phyloP scores from a whole-genome alignment of 92 coral and sea anemone genomes.

The Hydrozoanthus gracilis region DNA sequence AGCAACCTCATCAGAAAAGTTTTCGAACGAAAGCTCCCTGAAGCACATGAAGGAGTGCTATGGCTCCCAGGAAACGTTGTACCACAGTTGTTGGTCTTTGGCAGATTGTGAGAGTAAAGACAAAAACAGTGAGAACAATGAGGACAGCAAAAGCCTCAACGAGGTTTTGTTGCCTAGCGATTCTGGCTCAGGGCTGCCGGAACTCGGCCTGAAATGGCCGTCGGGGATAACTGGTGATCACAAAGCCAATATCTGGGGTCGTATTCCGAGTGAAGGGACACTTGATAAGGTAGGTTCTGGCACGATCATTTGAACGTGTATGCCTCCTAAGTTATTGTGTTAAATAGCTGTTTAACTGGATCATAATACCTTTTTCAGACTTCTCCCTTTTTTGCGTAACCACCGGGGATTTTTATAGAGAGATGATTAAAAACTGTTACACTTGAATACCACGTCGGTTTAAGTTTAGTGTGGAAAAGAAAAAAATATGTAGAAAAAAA shows the following conservation, averaged over 20 bases:
- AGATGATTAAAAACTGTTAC: too few species aligned
- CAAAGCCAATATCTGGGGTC: slow-evolving; percentile 77
- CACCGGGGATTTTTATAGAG: too few species aligned
- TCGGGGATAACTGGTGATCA: slow-evolving; percentile 53
- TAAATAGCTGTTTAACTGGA: too few species aligned
- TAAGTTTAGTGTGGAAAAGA: too few species aligned
- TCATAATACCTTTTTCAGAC: too few species aligned
- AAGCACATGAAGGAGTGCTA: slow-evolving; percentile 66
- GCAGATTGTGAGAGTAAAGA: slow-evolving; percentile 70
- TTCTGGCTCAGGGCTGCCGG: slow-evolving; percentile 68
- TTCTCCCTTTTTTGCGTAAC: too few species aligned
- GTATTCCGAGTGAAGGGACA: slow-evolving; percentile 71
- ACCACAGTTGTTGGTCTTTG: slow-evolving; percentile 97
- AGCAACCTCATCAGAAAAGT: slow-evolving; percentile 1
- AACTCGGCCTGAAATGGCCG: slow-evolving; percentile 91
- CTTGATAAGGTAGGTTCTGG: slow-evolving; percentile 47
- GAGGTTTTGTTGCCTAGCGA: slow-evolving; percentile 82
- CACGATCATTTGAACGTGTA: too few species aligned
- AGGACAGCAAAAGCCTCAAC: slow-evolving; percentile 78
- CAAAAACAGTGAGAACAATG: slow-evolving; percentile 62
- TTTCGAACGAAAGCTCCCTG: slow-evolving; percentile 45
- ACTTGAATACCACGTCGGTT: too few species aligned
- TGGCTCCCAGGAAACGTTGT: slow-evolving; percentile 95
- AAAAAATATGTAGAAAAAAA: too few species aligned
- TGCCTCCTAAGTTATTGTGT: too few species aligned